Evolutionary conservation across 2,113 vertebrate species (phyloP), one percentile per base, ranked within the genome.

Genomic region (Lathamus discolor): DNA sequence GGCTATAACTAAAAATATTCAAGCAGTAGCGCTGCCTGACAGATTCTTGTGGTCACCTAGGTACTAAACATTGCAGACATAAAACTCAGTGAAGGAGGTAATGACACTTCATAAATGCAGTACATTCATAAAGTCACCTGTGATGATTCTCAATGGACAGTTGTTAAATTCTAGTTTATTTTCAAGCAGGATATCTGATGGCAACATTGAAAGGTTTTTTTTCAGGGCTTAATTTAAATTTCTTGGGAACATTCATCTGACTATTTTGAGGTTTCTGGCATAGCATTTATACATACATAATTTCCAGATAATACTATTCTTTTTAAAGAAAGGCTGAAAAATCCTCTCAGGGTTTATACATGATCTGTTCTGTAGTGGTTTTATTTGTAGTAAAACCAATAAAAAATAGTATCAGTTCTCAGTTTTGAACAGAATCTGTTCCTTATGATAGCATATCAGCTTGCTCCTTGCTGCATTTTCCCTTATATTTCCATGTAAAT

Each of bases 201-300:
- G n/a, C 6, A 75, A 7, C 44, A 46, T 17, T 78, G n/a, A 35
- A 55, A 48, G 16, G 8, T 18, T 27, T 55, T 39, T 33, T 91
- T 57, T 69, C 29, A 59, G 17, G 72, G 23, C 1, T 29, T 31
- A 46, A 74, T 73, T 85, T 79, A 17, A 48, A n/a, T 70, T 62
- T 90, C 31, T 74, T 66, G 4, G 15, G 90, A 79, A 69, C 1
- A 41, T 62, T 51, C 0, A 63, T 62, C 76, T 55, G 2, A 35
- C 66, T 61, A 8, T 48, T 69, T 79, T 74, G 37, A 63, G 13
- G 11, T 18, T 18, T 54, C 29, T 57, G 69, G 6, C 6, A 16
- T 28, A 43, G 1, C 4, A 51, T 28, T 15, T 79, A 9, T 61
- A 12, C 0, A 1, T 66, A 24, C 23, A 18, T 28, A 51, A n/a